phyloP scores from a whole-genome alignment of 2,797 vertebrate species.

The Acropternis orthonyx region DNA sequence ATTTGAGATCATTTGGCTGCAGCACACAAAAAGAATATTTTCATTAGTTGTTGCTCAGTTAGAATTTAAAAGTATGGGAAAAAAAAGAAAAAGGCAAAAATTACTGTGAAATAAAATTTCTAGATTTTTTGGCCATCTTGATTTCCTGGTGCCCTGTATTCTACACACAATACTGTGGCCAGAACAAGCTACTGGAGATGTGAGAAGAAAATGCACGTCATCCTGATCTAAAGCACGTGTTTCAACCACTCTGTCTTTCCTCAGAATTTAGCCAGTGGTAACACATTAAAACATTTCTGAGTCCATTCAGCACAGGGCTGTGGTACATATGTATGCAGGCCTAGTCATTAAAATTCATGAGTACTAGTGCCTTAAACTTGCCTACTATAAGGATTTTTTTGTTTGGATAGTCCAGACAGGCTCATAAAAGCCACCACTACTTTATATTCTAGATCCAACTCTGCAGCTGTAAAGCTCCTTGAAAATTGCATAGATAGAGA shows the following conservation, averaged over 20 bases:
- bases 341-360: slow-evolving; percentile 18
- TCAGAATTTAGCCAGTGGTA: neutral
- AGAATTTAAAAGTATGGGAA: neutral
- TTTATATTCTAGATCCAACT: slow-evolving; percentile 6
- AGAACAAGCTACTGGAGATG: slow-evolving; percentile 4
- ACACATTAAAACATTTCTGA: neutral
- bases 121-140: neutral
- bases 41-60: neutral
- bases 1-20: neutral
- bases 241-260: neutral
- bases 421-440: neutral
- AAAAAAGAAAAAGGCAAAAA: neutral
- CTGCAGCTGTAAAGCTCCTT: slow-evolving; percentile 25
- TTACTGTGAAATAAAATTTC: neutral
- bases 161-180: neutral
- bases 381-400: slow-evolving; percentile 42
- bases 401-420: slow-evolving; percentile 23
- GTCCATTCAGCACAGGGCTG: neutral
- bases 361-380: neutral
- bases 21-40: neutral
- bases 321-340: neutral
- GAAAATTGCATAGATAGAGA: neutral
- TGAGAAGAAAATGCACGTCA: neutral
- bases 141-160: neutral
- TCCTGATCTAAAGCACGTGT: slow-evolving; percentile 35